phyloP scores from a whole-genome alignment of 2,888 invertebrate species.

The Habrosyne pyritoides region DNA sequence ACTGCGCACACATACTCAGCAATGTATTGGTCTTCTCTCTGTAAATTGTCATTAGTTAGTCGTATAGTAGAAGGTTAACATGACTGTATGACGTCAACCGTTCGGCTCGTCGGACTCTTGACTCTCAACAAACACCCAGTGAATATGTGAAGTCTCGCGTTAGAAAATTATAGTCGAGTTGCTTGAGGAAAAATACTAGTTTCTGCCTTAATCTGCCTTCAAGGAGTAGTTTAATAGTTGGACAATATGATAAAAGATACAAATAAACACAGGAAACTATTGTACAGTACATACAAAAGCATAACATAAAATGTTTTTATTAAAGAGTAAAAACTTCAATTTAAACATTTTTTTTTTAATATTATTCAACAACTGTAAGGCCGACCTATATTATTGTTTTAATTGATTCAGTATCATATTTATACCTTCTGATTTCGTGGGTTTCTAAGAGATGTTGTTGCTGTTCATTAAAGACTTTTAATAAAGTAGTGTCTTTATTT shows the following conservation, averaged over 20 bases:
- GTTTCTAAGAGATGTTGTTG: not conserved
- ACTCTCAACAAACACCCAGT: conserved; percentile 75
- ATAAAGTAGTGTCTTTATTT: too few relatives aligned
- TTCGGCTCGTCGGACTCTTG: conserved; percentile 79
- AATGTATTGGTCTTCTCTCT: conserved; percentile 44
- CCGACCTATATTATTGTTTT: not conserved
- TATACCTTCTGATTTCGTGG: not conserved
- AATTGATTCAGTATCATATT: not conserved
- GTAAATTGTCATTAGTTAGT: conserved; percentile 40
- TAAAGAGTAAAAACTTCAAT: not conserved
- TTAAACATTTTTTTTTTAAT: not conserved
- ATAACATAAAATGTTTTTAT: too few relatives aligned
- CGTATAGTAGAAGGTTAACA: conserved; percentile 67
- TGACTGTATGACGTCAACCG: conserved; percentile 80
- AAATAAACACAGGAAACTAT: not conserved
- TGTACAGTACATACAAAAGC: not conserved
- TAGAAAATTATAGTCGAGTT: conserved; percentile 66
- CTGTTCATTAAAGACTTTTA: too few relatives aligned
- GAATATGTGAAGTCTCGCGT: conserved; percentile 66
- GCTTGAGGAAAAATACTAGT: not conserved
- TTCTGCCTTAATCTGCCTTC: not conserved
- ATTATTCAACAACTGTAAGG: not conserved
- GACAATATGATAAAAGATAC: not conserved
- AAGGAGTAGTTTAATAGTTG: not conserved
- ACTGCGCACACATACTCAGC: conserved; percentile 40